Percentiles rank a stretch among this genome's conserved stretches.
phyloP scores from a whole-genome alignment of 2,113 vertebrate genomes.

The Coregonus clupeaformis region DNA sequence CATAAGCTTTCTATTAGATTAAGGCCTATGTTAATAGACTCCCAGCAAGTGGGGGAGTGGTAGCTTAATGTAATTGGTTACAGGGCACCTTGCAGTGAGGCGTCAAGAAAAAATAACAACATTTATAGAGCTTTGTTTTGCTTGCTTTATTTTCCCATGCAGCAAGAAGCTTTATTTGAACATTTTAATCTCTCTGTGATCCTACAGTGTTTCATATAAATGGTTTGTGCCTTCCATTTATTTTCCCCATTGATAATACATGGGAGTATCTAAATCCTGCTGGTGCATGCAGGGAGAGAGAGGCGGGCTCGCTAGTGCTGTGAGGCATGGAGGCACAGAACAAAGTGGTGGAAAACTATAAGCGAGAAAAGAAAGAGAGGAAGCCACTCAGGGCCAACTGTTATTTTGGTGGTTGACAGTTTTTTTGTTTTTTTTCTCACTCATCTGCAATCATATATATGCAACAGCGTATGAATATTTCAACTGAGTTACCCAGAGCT shows the following conservation, averaged over 20 bases:
- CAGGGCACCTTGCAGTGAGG: constrained; percentile 41
- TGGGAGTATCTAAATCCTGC: constrained; percentile 68
- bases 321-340: constrained; percentile 63
- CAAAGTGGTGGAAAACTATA: constrained; percentile 68
- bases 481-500: constrained; percentile 50
- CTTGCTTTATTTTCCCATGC: not conserved
- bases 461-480: constrained; percentile 57
- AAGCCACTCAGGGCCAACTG: constrained; percentile 33
- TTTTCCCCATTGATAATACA: constrained; percentile 72
- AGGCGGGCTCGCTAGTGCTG: constrained; percentile 57
- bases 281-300: constrained; percentile 57
- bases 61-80: constrained; percentile 66
- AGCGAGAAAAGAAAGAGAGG: constrained; percentile 47
- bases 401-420: constrained; percentile 48
- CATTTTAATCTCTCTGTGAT: constrained; percentile 67
- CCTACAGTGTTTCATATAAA: constrained; percentile 69
- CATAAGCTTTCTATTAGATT: constrained; percentile 65
- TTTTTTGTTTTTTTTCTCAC: constrained; percentile 4
- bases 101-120: constrained; percentile 42
- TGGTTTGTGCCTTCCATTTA: constrained; percentile 65
- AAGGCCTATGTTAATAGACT: constrained; percentile 65
- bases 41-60: constrained; percentile 49
- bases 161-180: constrained; percentile 61
- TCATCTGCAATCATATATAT: constrained; percentile 54
- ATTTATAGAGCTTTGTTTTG: constrained; percentile 42